These are phyloP conservation scores for Liparis tanakae DNA, from an alignment of 2,797 vertebrate genomes.

Conservation along the genomic window DNA sequence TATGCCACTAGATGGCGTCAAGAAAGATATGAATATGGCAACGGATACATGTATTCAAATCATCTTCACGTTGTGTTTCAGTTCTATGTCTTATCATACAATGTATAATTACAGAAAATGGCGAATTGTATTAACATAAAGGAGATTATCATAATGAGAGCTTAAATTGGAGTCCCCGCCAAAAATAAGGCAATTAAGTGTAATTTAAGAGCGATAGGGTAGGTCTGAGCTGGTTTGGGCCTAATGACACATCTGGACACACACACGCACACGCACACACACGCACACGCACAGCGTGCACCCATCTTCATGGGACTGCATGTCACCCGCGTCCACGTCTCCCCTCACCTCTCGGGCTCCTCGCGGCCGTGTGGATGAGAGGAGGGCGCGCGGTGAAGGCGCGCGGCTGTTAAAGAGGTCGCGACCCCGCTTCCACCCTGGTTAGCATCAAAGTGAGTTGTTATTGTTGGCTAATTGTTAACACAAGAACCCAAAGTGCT, in stretches of 20 bases:
- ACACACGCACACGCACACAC: slow-evolving; percentile 14
- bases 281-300: slow-evolving; percentile 24
- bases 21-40: slow-evolving; percentile 26
- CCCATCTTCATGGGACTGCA: slow-evolving; percentile 43
- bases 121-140: neutral
- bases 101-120: neutral
- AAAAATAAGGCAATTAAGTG: slow-evolving; percentile 43
- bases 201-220: slow-evolving; percentile 42
- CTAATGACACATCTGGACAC: slow-evolving; percentile 60
- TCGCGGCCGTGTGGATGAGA: neutral
- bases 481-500: slow-evolving; percentile 68
- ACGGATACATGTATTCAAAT: slow-evolving; percentile 14
- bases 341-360: slow-evolving; percentile 25
- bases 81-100: neutral
- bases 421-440: slow-evolving; percentile 67
- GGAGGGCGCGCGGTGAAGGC: slow-evolving; percentile 7
- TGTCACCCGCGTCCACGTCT: slow-evolving; percentile 24
- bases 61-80: neutral
- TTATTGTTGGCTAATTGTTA: slow-evolving; percentile 78
- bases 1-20: slow-evolving; percentile 75
- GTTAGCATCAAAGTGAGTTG: slow-evolving; percentile 70
- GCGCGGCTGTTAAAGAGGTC: slow-evolving; percentile 45
- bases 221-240: slow-evolving; percentile 18
- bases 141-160: slow-evolving; percentile 29
- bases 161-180: slow-evolving; percentile 28